Evolutionary conservation across 2,797 vertebrate genomes (phyloP).

Genomic region (Sebastes matsubarae): DNA sequence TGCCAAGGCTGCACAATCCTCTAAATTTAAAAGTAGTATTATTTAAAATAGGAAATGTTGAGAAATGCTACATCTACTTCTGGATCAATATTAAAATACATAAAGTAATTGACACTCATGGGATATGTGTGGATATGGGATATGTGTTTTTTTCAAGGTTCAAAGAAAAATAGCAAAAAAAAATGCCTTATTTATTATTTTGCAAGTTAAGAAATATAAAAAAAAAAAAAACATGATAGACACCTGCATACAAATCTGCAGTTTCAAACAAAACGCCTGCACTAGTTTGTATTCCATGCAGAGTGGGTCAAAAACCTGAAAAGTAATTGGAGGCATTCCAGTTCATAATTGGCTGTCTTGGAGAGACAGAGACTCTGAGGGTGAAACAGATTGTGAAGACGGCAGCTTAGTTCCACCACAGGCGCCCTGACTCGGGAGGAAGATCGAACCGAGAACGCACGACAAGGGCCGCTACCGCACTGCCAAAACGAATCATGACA

Average conservation of each 20-base stretch:
- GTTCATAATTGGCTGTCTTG: slow-evolving; percentile 21
- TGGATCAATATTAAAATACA: background rate
- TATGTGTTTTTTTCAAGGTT: background rate
- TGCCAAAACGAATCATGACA: slow-evolving; percentile 12
- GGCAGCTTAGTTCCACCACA: slow-evolving; percentile 27
- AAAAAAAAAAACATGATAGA: background rate
- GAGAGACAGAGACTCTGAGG: background rate
- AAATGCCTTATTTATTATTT: background rate
- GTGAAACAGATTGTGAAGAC: slow-evolving; percentile 26
- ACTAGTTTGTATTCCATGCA: background rate
- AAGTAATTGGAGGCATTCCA: slow-evolving; percentile 4
- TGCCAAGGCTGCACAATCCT: background rate
- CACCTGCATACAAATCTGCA: background rate
- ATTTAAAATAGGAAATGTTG: background rate
- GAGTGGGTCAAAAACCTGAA: slow-evolving; percentile 4
- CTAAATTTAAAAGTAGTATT: background rate
- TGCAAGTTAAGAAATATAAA: background rate
- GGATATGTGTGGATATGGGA: too few relatives aligned
- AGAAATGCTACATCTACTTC: background rate
- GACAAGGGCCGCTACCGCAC: background rate
- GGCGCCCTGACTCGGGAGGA: slow-evolving; percentile 16
- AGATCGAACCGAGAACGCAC: slow-evolving; percentile 10
- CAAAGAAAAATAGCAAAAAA: background rate
- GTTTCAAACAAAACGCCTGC: background rate
- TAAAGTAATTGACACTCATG: background rate